These are phyloP conservation scores for Xenopus petersii DNA, from an alignment of 2,797 vertebrate genomes.

Conservation along the genomic window DNA sequence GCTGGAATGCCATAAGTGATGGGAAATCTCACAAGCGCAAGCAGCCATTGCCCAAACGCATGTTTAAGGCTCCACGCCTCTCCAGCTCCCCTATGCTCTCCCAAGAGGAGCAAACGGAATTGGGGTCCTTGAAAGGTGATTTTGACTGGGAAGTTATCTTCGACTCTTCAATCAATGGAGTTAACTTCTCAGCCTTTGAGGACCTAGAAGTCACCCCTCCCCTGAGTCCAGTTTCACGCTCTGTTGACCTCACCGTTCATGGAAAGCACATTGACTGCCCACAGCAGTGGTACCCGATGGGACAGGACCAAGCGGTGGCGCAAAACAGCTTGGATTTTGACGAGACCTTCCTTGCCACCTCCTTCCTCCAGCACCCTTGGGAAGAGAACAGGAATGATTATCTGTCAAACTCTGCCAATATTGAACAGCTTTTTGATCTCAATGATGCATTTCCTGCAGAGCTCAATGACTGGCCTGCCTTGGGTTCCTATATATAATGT, in stretches of 20 bases:
- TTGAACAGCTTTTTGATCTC: slow-evolving; percentile 82
- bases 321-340: slow-evolving; percentile 76
- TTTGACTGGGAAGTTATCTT: slow-evolving; percentile 95
- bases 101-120: slow-evolving; percentile 78
- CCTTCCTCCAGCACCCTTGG: slow-evolving; percentile 88
- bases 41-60: slow-evolving; percentile 63
- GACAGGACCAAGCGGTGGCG: slow-evolving; percentile 58
- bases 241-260: slow-evolving; percentile 70
- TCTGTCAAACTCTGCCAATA: slow-evolving; percentile 72
- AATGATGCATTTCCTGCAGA: slow-evolving; percentile 69
- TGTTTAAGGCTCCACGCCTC: slow-evolving; percentile 64
- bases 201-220: slow-evolving; percentile 74
- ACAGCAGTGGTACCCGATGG: slow-evolving; percentile 61
- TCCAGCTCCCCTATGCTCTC: slow-evolving; percentile 75
- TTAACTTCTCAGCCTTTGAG: slow-evolving; percentile 72
- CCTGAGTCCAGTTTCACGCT: slow-evolving; percentile 64
- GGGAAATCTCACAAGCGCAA: slow-evolving; percentile 76
- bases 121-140: slow-evolving; percentile 85
- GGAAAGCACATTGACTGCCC: slow-evolving; percentile 67
- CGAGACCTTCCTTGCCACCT: slow-evolving; percentile 84
- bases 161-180: slow-evolving; percentile 70
- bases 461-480: slow-evolving; percentile 68
- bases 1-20: slow-evolving; percentile 62
- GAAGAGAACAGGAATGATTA: slow-evolving; percentile 72
- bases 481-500: slow-evolving; percentile 76